These are phyloP conservation scores for Cephus runcator DNA, from an alignment of 2,888 invertebrate species.

Conservation along the genomic window DNA sequence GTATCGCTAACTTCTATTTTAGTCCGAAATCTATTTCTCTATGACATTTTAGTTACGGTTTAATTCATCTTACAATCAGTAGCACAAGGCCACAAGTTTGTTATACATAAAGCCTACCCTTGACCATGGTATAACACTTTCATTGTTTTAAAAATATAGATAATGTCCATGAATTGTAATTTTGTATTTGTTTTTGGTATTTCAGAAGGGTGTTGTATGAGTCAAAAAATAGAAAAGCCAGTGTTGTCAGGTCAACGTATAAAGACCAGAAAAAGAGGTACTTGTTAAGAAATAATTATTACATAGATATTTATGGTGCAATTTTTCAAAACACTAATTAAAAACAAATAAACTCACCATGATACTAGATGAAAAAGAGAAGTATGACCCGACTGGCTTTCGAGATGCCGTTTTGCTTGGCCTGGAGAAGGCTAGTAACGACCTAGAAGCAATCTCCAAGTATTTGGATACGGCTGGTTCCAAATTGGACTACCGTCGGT, in stretches of 20 bases:
- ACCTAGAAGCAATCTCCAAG: slow-evolving; percentile 95
- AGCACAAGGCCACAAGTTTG: neutral
- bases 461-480: slow-evolving; percentile 94
- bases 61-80: neutral
- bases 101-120: neutral
- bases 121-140: neutral
- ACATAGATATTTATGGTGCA: neutral
- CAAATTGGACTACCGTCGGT: slow-evolving; percentile 96
- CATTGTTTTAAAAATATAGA: neutral
- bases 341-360: slow-evolving; percentile 4
- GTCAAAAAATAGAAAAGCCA: slow-evolving; percentile 99
- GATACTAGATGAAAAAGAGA: slow-evolving; percentile 97
- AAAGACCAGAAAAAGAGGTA: slow-evolving; percentile 99
- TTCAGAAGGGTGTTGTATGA: slow-evolving; percentile 96
- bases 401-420: slow-evolving; percentile 96
- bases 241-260: slow-evolving; percentile 99
- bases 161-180: neutral
- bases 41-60: neutral
- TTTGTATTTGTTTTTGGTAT: slow-evolving; percentile 58
- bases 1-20: neutral
- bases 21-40: neutral
- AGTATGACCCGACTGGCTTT: slow-evolving; percentile 98
- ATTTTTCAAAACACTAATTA: neutral
- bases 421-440: slow-evolving; percentile 92
- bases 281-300: neutral